These are phyloP conservation scores for Poecilia latipinna DNA, from an alignment of 2,113 vertebrate genomes.

Conservation along the genomic window DNA sequence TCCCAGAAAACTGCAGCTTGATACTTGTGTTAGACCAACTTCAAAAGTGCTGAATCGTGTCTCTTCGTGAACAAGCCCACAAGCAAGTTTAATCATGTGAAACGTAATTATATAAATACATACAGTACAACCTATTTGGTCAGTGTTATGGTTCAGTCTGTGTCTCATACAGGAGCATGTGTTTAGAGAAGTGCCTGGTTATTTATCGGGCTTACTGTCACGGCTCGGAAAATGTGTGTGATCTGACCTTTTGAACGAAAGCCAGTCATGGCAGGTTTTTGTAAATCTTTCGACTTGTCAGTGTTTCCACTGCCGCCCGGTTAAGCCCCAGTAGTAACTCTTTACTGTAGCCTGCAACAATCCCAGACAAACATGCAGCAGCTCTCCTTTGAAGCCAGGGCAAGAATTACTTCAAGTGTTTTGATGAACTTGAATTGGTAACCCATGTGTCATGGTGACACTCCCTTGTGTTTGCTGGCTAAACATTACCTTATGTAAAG, in stretches of 20 bases:
- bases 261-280: constrained; percentile 9
- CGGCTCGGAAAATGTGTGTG: neutral
- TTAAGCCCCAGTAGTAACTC: constrained; percentile 12
- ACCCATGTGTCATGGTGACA: constrained; percentile 72
- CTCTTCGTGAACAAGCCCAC: too few species aligned
- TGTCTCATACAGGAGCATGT: too few species aligned
- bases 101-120: too few species aligned
- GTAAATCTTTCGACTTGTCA: constrained; percentile 27
- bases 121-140: too few species aligned
- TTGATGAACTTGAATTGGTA: constrained; percentile 53
- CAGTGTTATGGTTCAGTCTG: too few species aligned
- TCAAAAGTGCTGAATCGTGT: too few species aligned
- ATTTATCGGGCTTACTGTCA: neutral
- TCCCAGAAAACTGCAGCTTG: too few species aligned
- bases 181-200: neutral
- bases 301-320: constrained; percentile 30
- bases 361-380: neutral
- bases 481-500: constrained; percentile 78
- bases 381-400: constrained; percentile 29
- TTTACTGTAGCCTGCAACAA: constrained; percentile 30
- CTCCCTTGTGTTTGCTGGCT: constrained; percentile 75
- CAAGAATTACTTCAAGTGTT: constrained; percentile 43
- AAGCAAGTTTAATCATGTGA: too few species aligned
- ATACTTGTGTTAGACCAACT: too few species aligned
- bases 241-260: constrained; percentile 11